Evolutionary conservation across 2,888 invertebrate species (phyloP).

Genomic region (Trachelus tabidus): DNA sequence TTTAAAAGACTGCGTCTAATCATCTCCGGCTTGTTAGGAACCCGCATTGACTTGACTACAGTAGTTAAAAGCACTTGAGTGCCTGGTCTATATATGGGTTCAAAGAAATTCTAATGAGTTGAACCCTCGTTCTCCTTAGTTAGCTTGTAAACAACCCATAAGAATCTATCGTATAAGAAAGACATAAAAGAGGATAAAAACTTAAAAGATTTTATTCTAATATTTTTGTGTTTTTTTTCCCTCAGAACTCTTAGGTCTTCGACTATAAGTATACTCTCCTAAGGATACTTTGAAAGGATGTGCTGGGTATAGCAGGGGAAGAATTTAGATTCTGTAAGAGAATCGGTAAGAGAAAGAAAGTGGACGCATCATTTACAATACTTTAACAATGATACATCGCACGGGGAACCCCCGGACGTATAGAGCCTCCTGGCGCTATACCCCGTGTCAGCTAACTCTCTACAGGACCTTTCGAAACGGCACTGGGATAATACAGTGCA

Average conservation of each 20-base stretch:
- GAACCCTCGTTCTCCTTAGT: conserved; percentile 17
- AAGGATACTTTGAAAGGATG: not conserved
- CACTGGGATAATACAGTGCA: not conserved
- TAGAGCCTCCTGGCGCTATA: conserved; percentile 29
- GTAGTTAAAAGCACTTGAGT: conserved; percentile 1
- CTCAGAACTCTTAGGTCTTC: not conserved
- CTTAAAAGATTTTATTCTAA: not conserved
- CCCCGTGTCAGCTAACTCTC: not conserved
- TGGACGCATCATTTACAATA: conserved; percentile 42
- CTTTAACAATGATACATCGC: conserved; percentile 58
- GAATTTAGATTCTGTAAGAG: not conserved
- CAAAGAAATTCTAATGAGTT: conserved; percentile 59
- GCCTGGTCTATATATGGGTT: conserved; percentile 39
- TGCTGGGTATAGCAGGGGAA: not conserved
- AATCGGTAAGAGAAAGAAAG: conserved; percentile 7
- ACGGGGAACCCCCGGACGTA: conserved; percentile 37
- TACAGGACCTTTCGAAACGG: not conserved
- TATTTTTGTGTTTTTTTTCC: not conserved
- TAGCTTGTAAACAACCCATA: not conserved
- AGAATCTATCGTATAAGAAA: not conserved
- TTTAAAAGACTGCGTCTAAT: not conserved
- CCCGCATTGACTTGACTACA: conserved; percentile 16
- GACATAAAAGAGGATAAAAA: not conserved
- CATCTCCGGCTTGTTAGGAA: not conserved
- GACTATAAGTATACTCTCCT: not conserved